These are phyloP conservation scores for Lutraria lutraria DNA, from an alignment of 2,888 invertebrate genomes.

Conservation along the genomic window DNA sequence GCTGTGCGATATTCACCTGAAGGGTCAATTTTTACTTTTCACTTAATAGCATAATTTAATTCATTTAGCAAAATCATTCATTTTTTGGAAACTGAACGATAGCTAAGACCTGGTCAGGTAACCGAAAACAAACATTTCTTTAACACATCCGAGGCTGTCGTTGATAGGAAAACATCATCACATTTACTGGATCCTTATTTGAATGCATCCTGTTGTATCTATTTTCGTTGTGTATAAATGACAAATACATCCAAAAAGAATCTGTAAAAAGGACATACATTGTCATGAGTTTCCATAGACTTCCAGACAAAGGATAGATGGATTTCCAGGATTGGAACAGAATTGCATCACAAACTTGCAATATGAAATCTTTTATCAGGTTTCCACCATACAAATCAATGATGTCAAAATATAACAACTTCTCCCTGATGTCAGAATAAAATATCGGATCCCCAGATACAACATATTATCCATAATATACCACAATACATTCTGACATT, in stretches of 20 bases:
- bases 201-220: too few relatives aligned
- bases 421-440: background rate
- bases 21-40: too few relatives aligned
- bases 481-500: background rate
- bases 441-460: slow-evolving; percentile 15
- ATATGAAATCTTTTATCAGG: slow-evolving; percentile 14
- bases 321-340: background rate
- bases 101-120: too few relatives aligned
- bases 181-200: too few relatives aligned
- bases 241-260: background rate
- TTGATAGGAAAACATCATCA: too few relatives aligned
- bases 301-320: background rate
- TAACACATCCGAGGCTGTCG: too few relatives aligned
- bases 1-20: too few relatives aligned
- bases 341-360: background rate
- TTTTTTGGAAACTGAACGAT: too few relatives aligned
- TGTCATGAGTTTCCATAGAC: background rate
- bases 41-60: too few relatives aligned
- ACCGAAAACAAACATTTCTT: too few relatives aligned
- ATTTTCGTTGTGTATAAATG: background rate
- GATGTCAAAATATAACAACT: slow-evolving; percentile 17
- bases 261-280: background rate
- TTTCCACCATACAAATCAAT: background rate
- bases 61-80: too few relatives aligned
- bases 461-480: background rate